Evolutionary conservation across 2,113 vertebrate species (phyloP).

Genomic region (Pseudopipra pipra): DNA sequence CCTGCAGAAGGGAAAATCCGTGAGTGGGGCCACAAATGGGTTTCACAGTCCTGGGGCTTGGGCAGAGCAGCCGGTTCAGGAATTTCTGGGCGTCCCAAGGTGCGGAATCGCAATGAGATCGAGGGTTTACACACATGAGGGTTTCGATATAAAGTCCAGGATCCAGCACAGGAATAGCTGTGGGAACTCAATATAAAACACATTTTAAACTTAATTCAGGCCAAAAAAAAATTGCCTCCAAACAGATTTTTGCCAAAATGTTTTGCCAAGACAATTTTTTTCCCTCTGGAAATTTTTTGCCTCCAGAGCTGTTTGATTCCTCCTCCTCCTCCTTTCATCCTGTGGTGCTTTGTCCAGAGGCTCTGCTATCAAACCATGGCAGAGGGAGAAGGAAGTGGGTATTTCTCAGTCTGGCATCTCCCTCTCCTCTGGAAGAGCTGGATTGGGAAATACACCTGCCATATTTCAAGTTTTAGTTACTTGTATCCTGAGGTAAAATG

Average conservation of each 20-base stretch:
- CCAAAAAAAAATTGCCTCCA: not conserved
- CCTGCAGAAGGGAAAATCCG: constrained; percentile 87
- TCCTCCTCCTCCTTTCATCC: not conserved
- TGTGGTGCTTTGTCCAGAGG: not conserved
- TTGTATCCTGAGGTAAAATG: not conserved
- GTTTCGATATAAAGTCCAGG: not conserved
- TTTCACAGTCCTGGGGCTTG: not conserved
- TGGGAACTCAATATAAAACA: not conserved
- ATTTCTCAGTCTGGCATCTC: not conserved
- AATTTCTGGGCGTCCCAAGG: not conserved
- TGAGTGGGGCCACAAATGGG: constrained; percentile 70
- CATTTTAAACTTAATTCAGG: not conserved
- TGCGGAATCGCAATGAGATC: not conserved
- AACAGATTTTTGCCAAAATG: not conserved
- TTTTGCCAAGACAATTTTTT: not conserved
- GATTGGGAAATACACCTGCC: not conserved
- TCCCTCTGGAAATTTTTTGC: not conserved
- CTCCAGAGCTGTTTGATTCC: not conserved
- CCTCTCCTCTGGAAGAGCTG: not conserved
- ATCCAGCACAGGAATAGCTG: not conserved
- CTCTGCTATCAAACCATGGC: not conserved
- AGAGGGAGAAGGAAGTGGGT: not conserved
- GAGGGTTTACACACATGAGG: accelerated
- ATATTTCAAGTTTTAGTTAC: not conserved
- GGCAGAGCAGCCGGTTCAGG: not conserved